Percentiles rank a stretch among this genome's conserved stretches.
These are phyloP conservation scores for Sitta carolinensis DNA, from an alignment of 2,797 vertebrate genomes.

Conservation along the genomic window DNA sequence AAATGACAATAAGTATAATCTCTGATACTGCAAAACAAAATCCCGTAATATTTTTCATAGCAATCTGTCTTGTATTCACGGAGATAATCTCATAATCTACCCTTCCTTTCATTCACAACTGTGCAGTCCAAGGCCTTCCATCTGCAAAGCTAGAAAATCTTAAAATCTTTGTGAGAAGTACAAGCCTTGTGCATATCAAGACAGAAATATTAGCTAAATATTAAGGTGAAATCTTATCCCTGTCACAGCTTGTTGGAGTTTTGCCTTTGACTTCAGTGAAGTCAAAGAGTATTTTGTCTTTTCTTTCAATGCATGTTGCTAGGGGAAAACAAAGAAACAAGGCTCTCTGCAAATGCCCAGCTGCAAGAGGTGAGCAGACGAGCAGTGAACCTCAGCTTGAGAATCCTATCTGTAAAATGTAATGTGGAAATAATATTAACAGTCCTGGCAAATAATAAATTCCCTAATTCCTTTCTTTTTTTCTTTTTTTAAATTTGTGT, in stretches of 20 bases:
- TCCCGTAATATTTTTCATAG: neutral
- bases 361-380: neutral
- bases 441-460: neutral
- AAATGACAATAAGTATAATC: neutral
- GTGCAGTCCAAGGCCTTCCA: neutral
- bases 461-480: neutral
- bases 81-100: neutral
- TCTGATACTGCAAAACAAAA: neutral
- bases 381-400: neutral
- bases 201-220: neutral
- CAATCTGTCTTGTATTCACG: neutral
- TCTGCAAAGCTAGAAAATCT: neutral
- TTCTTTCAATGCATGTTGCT: neutral
- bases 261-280: constrained; percentile 7
- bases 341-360: neutral
- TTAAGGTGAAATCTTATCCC: neutral
- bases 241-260: neutral
- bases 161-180: neutral
- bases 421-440: neutral
- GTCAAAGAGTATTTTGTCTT: neutral
- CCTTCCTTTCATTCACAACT: neutral
- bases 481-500: too few species aligned
- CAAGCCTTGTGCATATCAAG: neutral
- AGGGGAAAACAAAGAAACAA: constrained; percentile 14
- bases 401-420: neutral